A percentile compares a stretch with the other conserved stretches of the same genome.
These are phyloP conservation scores for Unio delphinus DNA, from an alignment of 2,888 invertebrate genomes.

Conservation along the genomic window DNA sequence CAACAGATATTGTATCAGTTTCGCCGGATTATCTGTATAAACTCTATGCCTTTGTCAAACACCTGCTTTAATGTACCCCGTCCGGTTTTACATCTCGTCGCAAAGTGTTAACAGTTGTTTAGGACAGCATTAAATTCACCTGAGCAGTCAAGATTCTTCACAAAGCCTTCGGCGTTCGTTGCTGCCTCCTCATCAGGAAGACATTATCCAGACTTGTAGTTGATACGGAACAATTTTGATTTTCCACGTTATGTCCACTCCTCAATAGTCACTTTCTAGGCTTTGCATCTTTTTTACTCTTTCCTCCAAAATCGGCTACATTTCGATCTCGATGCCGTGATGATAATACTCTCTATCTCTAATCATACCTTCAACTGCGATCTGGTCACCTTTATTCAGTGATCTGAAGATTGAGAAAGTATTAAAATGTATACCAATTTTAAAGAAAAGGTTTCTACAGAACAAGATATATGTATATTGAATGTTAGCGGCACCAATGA, in stretches of 20 bases:
- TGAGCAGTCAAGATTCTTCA: slow-evolving; percentile 2
- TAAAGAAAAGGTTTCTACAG: too few relatives aligned
- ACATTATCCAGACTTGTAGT: slow-evolving; percentile 5
- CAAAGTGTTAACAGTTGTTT: slow-evolving; percentile 30
- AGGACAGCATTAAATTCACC: slow-evolving; percentile 5
- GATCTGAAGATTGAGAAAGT: background rate
- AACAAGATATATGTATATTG: too few relatives aligned
- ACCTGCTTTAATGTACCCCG: slow-evolving; percentile 6
- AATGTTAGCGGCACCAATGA: too few relatives aligned
- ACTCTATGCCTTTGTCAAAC: too few relatives aligned
- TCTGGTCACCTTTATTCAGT: slow-evolving; percentile 17
- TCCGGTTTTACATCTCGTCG: slow-evolving; percentile 19
- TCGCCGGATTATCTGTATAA: too few relatives aligned
- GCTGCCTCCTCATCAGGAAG: slow-evolving; percentile 11
- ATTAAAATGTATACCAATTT: too few relatives aligned
- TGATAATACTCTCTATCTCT: slow-evolving; percentile 13
- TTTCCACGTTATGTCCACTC: slow-evolving; percentile 10
- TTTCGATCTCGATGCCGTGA: slow-evolving; percentile 19
- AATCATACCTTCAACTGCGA: slow-evolving; percentile 17
- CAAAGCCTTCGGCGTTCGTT: slow-evolving; percentile 6
- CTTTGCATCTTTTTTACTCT: slow-evolving; percentile 4
- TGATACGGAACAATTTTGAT: slow-evolving; percentile 9
- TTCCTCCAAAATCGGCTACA: slow-evolving; percentile 20
- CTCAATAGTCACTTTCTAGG: slow-evolving; percentile 6
- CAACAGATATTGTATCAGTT: too few relatives aligned